These are phyloP conservation scores for Tamias sibiricus DNA, from an alignment of 2,113 vertebrate genomes.

Conservation along the genomic window DNA sequence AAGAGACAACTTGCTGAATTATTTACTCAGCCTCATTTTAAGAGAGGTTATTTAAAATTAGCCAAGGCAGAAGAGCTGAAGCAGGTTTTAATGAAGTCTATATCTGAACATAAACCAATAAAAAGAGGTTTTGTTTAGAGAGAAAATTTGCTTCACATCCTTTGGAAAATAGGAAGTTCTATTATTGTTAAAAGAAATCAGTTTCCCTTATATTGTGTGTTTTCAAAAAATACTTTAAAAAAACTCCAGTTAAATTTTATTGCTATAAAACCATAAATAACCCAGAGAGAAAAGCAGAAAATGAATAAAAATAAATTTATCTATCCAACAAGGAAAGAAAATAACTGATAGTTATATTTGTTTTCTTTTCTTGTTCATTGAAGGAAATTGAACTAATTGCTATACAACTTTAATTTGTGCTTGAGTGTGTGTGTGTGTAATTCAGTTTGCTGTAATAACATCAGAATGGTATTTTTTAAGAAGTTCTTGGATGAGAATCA, in stretches of 20 bases:
- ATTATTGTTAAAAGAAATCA: conserved; percentile 30
- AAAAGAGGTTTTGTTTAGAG: neutral
- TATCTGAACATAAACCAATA: neutral
- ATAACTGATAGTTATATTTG: neutral
- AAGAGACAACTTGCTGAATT: conserved; percentile 7
- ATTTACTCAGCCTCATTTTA: conserved; percentile 14
- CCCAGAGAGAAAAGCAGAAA: neutral
- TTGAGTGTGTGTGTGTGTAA: neutral
- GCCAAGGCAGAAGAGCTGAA: neutral
- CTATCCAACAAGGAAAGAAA: neutral
- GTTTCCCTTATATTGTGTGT: neutral
- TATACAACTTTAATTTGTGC: neutral
- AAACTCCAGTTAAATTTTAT: conserved; percentile 23
- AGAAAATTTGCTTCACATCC: neutral
- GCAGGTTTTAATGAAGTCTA: neutral
- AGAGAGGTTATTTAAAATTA: conserved; percentile 29
- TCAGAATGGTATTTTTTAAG: neutral
- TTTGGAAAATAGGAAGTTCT: neutral
- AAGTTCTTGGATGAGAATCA: neutral
- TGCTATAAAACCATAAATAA: conserved; percentile 30
- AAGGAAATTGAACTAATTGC: neutral
- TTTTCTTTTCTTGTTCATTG: neutral
- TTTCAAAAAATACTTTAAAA: conserved; percentile 23
- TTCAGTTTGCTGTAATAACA: neutral
- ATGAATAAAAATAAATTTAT: neutral